A percentile compares a stretch with the other conserved stretches of the same genome.
phyloP scores from a whole-genome alignment of 2,888 invertebrate species.

The Apeira syringaria region DNA sequence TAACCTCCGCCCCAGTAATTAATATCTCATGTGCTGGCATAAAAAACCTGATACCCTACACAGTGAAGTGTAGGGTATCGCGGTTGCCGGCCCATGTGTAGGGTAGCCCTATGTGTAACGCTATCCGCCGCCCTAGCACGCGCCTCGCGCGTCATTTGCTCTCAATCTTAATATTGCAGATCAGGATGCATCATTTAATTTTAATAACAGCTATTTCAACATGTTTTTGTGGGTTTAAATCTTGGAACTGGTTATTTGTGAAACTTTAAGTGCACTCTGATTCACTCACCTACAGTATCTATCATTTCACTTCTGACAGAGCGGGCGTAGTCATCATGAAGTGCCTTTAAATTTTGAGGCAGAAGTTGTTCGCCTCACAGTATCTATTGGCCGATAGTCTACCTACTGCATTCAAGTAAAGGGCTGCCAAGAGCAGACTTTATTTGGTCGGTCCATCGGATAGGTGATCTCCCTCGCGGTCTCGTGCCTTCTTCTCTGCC shows the following conservation, averaged over 20 bases:
- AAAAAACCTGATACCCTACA: conserved; percentile 42
- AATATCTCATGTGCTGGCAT: conserved; percentile 68
- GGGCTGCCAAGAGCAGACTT: no score
- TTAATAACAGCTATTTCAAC: conserved; percentile 62
- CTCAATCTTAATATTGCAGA: conserved; percentile 77
- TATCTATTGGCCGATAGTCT: no score
- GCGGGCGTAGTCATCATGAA: no score
- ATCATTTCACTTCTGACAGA: no score
- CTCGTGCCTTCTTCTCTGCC: no score
- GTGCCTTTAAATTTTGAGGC: no score
- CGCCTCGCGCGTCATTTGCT: conserved; percentile 73
- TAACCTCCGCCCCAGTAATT: conserved; percentile 71
- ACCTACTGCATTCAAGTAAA: no score
- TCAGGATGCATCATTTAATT: conserved; percentile 72
- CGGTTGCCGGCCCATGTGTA: conserved; percentile 38
- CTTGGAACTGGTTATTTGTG: conserved; percentile 35
- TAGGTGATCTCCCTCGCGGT: no score
- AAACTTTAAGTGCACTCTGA: conserved; percentile 1
- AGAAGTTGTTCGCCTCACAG: no score
- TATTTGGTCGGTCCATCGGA: no score
- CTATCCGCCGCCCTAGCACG: conserved; percentile 63
- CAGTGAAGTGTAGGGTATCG: conserved; percentile 43
- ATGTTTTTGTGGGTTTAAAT: conserved; percentile 51
- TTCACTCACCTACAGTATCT: no score
- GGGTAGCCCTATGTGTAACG: conserved; percentile 39